phyloP scores from a whole-genome alignment of 1,140 invertebrate species.

The Ridgeia piscesae region DNA sequence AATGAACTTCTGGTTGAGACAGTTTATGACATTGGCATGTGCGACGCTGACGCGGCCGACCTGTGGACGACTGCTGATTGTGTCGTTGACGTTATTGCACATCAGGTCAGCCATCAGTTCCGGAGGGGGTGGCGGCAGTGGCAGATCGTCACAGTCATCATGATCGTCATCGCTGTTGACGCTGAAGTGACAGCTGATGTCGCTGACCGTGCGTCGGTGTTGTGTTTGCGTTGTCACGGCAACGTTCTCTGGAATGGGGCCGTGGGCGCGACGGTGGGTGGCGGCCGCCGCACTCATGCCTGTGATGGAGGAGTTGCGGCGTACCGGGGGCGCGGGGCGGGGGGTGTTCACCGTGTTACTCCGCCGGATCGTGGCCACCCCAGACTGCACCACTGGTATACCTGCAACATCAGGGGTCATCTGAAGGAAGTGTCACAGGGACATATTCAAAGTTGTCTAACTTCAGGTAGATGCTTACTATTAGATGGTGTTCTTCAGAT shows the following conservation, averaged over 20 bases:
- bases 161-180: conserved; percentile 17
- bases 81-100: not conserved
- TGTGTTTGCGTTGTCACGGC: conserved; percentile 40
- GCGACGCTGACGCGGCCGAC: not conserved
- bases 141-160: conserved; percentile 22
- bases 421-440: too few relatives aligned
- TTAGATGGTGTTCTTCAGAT: too few relatives aligned
- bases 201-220: conserved; percentile 33
- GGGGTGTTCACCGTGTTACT: conserved; percentile 67
- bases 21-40: not conserved
- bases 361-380: conserved; percentile 44
- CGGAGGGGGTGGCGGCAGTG: conserved; percentile 16
- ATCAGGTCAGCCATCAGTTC: conserved; percentile 8
- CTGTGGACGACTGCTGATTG: not conserved
- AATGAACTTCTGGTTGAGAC: not conserved
- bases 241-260: conserved; percentile 39
- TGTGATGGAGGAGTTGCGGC: conserved; percentile 81
- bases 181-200: not conserved
- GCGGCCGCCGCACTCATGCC: conserved; percentile 46
- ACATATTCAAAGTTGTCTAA: too few relatives aligned
- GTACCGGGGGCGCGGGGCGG: conserved; percentile 80
- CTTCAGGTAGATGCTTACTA: too few relatives aligned
- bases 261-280: conserved; percentile 33
- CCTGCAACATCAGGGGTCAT: conserved; percentile 39
- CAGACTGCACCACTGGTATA: conserved; percentile 43